Base-by-base conservation (phyloP, 2,797 vertebrate species). In the Sphenopsis melanotis region DNA sequence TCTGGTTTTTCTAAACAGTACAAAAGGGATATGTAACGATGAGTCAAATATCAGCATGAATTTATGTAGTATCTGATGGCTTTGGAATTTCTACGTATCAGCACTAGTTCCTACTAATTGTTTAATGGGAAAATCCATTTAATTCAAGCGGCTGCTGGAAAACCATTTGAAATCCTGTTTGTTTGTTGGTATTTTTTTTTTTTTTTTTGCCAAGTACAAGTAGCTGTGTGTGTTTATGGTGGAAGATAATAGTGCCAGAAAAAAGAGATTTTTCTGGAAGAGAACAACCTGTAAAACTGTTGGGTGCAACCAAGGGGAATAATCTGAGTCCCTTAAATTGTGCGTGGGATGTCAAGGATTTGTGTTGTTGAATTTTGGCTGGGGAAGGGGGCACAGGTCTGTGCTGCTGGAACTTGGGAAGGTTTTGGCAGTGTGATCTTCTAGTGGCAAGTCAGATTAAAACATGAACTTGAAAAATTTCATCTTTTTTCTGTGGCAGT, bases 311-410 rank as follows among this genome's bases (percentile, higher is more conserved):
- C 8, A 17, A n/a, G 32, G 22, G 26, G 14, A 56, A 29, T 44
- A 21, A 11, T 22, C 9, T 0, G 17, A 13, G 3, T 3, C 3
- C 6, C 17, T 61, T 20, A 10, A 61, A 37, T 15, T 24, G 1
- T 14, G 11, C 23, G 11, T 39, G 29, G 30, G 37, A 16, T 3
- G 1, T 5, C 5, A 13, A 36, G 12, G 26, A 24, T 46, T 76
- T 4, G 2, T 12, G 2, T 22, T 27, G 11, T 3, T 36, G 14
- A 41, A 11, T 7, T 88, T 59, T 74, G 52, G 9, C 10, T 24
- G 37, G 37, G 41, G 19, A 63, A 50, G 11, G 16, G 66, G 22
- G 4, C 6, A 7, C 4, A 12, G 12, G 4, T 5, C 12, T 27
- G 15, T 37, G 44, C 13, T 68, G 22, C 23, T 59, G 53, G 29